phyloP scores from a whole-genome alignment of 2,888 invertebrate species.

The Apotomis turbidana region DNA sequence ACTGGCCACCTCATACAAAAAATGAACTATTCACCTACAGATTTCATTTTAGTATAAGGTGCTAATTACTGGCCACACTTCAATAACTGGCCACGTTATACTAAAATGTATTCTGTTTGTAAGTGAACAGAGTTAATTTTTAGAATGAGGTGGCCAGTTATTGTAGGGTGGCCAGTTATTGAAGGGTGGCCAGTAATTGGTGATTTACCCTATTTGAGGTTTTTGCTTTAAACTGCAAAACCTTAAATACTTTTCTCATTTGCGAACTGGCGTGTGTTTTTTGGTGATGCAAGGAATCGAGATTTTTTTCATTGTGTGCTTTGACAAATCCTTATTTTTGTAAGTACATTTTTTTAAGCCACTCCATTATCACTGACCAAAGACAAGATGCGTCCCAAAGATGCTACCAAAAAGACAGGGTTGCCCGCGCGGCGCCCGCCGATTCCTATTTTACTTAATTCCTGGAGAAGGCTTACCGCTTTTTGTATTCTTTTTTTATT shows the following conservation, averaged over 20 bases:
- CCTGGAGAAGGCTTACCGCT: conserved; percentile 52
- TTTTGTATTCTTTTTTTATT: conserved; percentile 58
- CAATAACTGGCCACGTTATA: too few species aligned
- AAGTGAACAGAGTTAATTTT: too few species aligned
- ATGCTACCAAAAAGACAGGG: conserved; percentile 70
- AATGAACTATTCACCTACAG: too few species aligned
- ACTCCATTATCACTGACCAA: conserved; percentile 66
- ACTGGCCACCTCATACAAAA: too few species aligned
- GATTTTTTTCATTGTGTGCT: conserved; percentile 42
- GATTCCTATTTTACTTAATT: conserved; percentile 62
- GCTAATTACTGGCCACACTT: too few species aligned
- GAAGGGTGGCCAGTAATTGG: too few species aligned
- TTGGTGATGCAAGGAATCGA: conserved; percentile 28
- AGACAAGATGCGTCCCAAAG: conserved; percentile 70
- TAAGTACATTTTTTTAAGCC: conserved; percentile 58
- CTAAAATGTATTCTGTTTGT: too few species aligned
- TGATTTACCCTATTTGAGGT: too few species aligned
- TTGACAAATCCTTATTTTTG: conserved; percentile 59
- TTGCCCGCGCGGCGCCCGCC: conserved; percentile 52
- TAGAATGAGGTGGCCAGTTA: too few species aligned
- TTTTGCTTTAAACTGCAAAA: not conserved
- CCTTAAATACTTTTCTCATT: not conserved
- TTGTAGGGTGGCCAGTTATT: too few species aligned
- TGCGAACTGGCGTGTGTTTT: not conserved
- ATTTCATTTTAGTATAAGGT: too few species aligned